Evolutionary conservation across 2,113 vertebrate genomes (phyloP), one percentile per base, ranked within the genome.

Genomic region (Desmodus rotundus): DNA sequence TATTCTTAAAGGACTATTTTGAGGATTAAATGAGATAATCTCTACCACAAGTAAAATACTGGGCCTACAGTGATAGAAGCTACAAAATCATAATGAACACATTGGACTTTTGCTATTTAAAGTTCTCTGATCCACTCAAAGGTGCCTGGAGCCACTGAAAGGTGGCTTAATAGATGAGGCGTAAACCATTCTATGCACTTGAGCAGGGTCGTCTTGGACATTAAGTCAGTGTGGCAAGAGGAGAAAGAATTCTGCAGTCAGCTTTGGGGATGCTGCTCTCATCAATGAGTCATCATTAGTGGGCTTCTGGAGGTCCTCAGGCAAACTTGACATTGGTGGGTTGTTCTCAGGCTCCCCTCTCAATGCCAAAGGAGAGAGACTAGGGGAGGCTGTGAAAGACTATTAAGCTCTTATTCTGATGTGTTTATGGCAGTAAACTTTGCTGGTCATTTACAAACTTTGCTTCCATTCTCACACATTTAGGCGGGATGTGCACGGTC

Each of bases 371-470:
- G 74, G 19, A 81, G n/a, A 26, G 58, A 73, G 43, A 76, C 22
- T 26, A 20, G 14, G 26, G 58, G 67, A 94, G n/a, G 38, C 65
- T 45, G 14, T 54, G 56, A 88, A 17, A 28, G 65, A 58, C 68
- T 81, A 80, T 80, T 68, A 61, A 26, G 58, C 89, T 96, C 54
- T 94, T 95, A 68, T 89, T 83, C 38, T 80, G n/a, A 87, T 80
- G 36, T 91, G 70, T 77, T 96, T 95, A 95, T 80, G 43, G 50
- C 24, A 88, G 52, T 41, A 85, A 96, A 91, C 73, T 82, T 74
- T 33, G 1, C 87, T 82, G 50, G 38, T 56, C 67, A 70, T 80
- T 96, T 88, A 77, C 38, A 70, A 94, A 31, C 47, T 70, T 33
- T 87, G 78, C 4, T 33, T 83, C 41, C 54, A n/a, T 50, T 45